These are phyloP conservation scores for Seira ritae DNA, from an alignment of 2,888 invertebrate species.

Conservation along the genomic window DNA sequence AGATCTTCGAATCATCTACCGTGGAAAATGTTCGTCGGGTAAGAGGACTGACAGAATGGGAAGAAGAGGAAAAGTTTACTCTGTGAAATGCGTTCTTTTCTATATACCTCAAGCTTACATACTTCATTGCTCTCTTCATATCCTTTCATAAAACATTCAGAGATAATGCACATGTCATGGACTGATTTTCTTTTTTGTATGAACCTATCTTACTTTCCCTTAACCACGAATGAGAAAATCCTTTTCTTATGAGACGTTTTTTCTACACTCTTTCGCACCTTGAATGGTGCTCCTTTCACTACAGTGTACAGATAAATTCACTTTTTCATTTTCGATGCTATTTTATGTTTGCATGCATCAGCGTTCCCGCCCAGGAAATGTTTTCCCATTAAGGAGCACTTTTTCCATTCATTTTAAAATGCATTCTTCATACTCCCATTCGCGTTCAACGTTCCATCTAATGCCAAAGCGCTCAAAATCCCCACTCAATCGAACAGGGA, in stretches of 20 bases:
- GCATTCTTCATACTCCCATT: background rate
- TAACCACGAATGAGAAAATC: slow-evolving; percentile 4
- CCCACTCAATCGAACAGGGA: background rate
- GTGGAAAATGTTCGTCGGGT: slow-evolving; percentile 90
- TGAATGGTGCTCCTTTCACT: too few relatives aligned
- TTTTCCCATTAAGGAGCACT: background rate
- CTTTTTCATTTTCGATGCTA: too few relatives aligned
- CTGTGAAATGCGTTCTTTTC: background rate
- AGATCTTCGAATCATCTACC: slow-evolving; percentile 86
- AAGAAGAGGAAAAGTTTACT: slow-evolving; percentile 3
- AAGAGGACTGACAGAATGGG: slow-evolving; percentile 68
- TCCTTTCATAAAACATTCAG: slow-evolving; percentile 22
- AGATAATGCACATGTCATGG: slow-evolving; percentile 32
- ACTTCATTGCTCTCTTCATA: slow-evolving; percentile 30
- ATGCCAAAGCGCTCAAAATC: background rate
- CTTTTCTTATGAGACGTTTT: background rate
- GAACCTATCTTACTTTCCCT: background rate
- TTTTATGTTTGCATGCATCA: background rate
- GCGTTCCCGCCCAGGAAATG: background rate
- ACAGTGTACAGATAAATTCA: too few relatives aligned
- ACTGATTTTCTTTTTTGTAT: background rate
- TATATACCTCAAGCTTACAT: slow-evolving; percentile 19
- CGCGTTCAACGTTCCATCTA: background rate
- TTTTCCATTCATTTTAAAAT: background rate
- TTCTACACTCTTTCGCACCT: too few relatives aligned